Evolutionary conservation across 2,113 vertebrate genomes (phyloP), one percentile per base, ranked within the genome.

Genomic region (Campylorhamphus procurvoides): DNA sequence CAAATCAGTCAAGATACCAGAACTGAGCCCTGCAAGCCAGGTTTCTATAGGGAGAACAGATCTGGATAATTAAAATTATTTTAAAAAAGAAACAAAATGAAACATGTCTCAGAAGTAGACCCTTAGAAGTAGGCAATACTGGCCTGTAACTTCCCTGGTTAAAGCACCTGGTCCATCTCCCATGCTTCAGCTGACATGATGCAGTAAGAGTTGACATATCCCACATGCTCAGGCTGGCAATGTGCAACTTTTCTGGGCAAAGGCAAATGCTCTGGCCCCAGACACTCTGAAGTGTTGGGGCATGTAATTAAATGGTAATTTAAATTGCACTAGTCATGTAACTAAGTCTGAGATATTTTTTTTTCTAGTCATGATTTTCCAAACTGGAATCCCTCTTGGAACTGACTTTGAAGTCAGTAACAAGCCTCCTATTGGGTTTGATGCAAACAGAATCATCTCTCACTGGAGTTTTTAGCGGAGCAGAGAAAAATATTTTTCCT

Each of bases 401-500:
- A 72, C 19, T 78, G 42, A 33, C 90, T 96, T 95, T 96, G 90
- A 96, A 96, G 90, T 81, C 42, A 72, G 17, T 60, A 82, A 93
- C 1, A 2, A 93, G 52, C n/a, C 47, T 89, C 83, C 76, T 76
- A 27, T 89, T 2, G 60, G 68, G 68, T 88, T 94, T 93, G 88
- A 84, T 78, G 80, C 60, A 90, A 95, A 84, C 20, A 86, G 64
- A 91, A 90, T 93, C 87, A 52, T 31, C 35, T 52, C 64, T 95
- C 53, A 44, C 28, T 91, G 72, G 77, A 75, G 85, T 46, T 84
- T 86, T 92, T 68, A 86, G 64, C 6, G 9, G 24, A 81, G 28
- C 22, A 84, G 76, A 93, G 75, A 71, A 94, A 93, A 95, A 94
- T 2, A 72, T 95, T 96, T 95, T 94, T 94, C 83, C 78, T 78